Base-by-base conservation (phyloP, 2,888 invertebrate species). In the Tholera decimalis region DNA sequence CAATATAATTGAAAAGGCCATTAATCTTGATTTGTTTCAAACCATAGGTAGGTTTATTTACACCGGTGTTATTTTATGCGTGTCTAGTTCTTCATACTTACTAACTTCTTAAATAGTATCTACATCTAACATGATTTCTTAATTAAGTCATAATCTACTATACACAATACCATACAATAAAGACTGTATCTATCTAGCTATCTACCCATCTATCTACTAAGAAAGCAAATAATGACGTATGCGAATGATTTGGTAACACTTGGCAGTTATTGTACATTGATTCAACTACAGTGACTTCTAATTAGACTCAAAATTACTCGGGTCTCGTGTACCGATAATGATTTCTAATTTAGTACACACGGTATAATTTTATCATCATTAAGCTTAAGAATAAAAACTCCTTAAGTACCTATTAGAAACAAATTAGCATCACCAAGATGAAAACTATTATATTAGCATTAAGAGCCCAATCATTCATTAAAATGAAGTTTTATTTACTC, bases 341-440 rank as follows among this genome's bases (percentile, higher is more conserved):
- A 24, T 15, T 28, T 0, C 26, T 57, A 58, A 37, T 18, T 24
- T 24, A 18, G 3, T 37, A n/a, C 22, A 59, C 30, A 43, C 2
- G 9, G 15, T 20, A 20, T 9, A n/a, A 28, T 58, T 22, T 46
- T 37, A 35, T 35, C 6, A 22, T 18, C 63, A 50, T 62, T 28
- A 49, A 0, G 11, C 13, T 8, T 28, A 43, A 37, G 43, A 49
- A 11, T 5, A 9, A 2, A 26, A 6, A 11, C 0, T 20, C 15
- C 13, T 22, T 8, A 30, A 30, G 30, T 30, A 30, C 8, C 9
- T 13, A 39, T n/a, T 8, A 44, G 20, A 60, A 35, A 13, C 22
- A n/a, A 20, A 61, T 46, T 20, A 26, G 11, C 18, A 22, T 11
- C 8, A 13, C 8, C 18, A 33, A 47, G 46, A 20, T 9, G 24